Evolutionary conservation across 2,888 invertebrate species (phyloP), one percentile per base, ranked within the genome.

Genomic region (Acrocyrtus sp.): DNA sequence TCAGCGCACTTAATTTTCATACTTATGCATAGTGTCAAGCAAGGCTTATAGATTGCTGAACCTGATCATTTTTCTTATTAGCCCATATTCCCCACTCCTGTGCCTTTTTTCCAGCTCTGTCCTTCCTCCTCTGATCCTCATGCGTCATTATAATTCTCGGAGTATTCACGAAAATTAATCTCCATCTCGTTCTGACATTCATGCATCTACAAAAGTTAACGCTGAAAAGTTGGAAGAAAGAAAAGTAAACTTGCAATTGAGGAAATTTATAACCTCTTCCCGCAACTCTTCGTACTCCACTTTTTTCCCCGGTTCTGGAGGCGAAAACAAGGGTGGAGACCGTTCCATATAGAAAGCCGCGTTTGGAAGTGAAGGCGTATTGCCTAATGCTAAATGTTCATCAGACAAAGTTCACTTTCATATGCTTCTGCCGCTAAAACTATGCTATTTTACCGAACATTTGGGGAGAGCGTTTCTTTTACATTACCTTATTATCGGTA

Each of bases 201-300:
- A 58, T 58, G 58, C 58, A 58, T 58, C 58, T 22, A 45, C 45
- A 47, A 54, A 60, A 47, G 60, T 47, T 47, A 60, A 60, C 27
- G 60, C 47, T 60, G 60, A 47, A 60, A 60, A 60, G 58, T 58
- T 58, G 58, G 45, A 58, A 58, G 34, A 26, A 58, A 58, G 58
- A 58, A 58, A 58, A 58, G 58, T 57, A 57, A 57, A 57, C 43
- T 58, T 58, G 58, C 58, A 58, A 58, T 58, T 58, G 58, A 58
- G 58, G n/a, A 58, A 58, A 58, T 58, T 58, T 58, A 58, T 58
- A 24, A 45, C 58, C 41, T 45, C 45, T 58, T 27, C 57, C 47
- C 26, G 19, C 22, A 27, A 50, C 21, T 53, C 53, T 53, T 53
- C 53, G 45, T 17, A n/a, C n/a, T 58, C 47, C 39, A 45, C 45